Evolutionary conservation across 2,888 invertebrate genomes (phyloP).

Genomic region (Ernsta delagoae): DNA sequence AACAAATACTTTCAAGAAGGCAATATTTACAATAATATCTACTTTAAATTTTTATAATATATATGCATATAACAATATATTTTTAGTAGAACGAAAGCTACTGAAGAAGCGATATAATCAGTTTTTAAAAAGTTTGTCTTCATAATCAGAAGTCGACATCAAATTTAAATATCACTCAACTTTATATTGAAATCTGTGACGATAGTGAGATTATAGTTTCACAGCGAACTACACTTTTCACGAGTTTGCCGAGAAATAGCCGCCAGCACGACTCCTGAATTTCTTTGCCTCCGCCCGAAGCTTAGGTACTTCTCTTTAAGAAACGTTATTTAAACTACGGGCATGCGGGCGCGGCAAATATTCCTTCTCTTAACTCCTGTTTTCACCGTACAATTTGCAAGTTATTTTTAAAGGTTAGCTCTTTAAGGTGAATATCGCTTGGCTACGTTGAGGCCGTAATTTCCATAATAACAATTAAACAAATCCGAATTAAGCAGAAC

Average conservation of each 20-base stretch:
- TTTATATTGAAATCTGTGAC: conserved; percentile 9
- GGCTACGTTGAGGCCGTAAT: conserved; percentile 35
- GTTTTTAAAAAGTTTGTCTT: too few relatives aligned
- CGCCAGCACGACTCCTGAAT: conserved; percentile 60
- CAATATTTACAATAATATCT: too few relatives aligned
- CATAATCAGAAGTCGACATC: too few relatives aligned
- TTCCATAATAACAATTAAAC: conserved; percentile 53
- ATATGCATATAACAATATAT: too few relatives aligned
- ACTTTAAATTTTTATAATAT: too few relatives aligned
- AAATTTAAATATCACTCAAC: not conserved
- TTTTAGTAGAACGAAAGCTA: too few relatives aligned
- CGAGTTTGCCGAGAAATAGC: conserved; percentile 56
- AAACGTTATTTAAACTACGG: conserved; percentile 73
- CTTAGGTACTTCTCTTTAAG: conserved; percentile 50
- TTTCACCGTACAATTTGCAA: conserved; percentile 52
- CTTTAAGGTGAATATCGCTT: conserved; percentile 26
- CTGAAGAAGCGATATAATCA: too few relatives aligned
- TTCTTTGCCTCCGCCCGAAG: conserved; percentile 56
- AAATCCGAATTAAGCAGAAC: conserved; percentile 55
- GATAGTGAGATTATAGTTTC: conserved; percentile 12
- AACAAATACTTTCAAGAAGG: not conserved
- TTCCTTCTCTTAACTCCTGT: conserved; percentile 60
- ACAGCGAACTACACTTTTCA: conserved; percentile 14
- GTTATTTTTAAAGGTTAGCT: conserved; percentile 50
- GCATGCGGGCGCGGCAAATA: conserved; percentile 70